Evolutionary conservation across 2,797 vertebrate genomes (phyloP), one percentile per base, ranked within the genome.

Genomic region (Chrosomus eos): DNA sequence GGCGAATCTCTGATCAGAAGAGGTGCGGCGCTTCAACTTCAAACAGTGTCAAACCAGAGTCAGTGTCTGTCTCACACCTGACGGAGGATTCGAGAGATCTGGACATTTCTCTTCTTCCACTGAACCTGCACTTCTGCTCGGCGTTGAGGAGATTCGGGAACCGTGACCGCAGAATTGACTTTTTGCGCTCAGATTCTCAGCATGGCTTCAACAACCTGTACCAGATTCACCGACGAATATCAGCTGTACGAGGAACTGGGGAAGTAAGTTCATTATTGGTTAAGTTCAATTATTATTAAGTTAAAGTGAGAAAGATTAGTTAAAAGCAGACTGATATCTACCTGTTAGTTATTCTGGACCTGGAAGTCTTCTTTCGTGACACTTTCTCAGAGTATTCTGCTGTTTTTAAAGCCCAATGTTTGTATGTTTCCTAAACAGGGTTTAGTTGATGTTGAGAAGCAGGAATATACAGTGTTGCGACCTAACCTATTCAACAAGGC

Each of bases 221-320:
- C 98, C 92, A 93, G 98, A 87, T 99, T 99, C 88, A 98, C 97
- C 13, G 97, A 99, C 85, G 98, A 99, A 90, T 98, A 97, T 86
- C 97, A 98, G 96, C 96, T 99, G 48, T 98, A 97, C 93, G 98
- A 99, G 92, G 98, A 99, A 95, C 97, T 98, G 85, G 98, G 98
- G 14, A 99, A 99, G 98, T 99, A 95, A 97, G 97, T 48, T 16
- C 0, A 48, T 48, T 5, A 48, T 16, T 45, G 13, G 13, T 16
- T 16, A 45, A 45, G 43, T 45, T 14, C 4, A 45, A 45, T 45
- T 14, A 45, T 48, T 16, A 48, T 16, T 0, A 48, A 48, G 14
- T 16, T 48, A 48, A 16, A 48, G 4, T 16, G 45, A 1, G 43
- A 14, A 1, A 14, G 45, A 48, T 48, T 2, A 5, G 45, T 48